A percentile compares a stretch with the other conserved stretches of the same genome.
These are phyloP conservation scores for Aplysia californica DNA, from an alignment of 1,140 invertebrate species.

Conservation along the genomic window DNA sequence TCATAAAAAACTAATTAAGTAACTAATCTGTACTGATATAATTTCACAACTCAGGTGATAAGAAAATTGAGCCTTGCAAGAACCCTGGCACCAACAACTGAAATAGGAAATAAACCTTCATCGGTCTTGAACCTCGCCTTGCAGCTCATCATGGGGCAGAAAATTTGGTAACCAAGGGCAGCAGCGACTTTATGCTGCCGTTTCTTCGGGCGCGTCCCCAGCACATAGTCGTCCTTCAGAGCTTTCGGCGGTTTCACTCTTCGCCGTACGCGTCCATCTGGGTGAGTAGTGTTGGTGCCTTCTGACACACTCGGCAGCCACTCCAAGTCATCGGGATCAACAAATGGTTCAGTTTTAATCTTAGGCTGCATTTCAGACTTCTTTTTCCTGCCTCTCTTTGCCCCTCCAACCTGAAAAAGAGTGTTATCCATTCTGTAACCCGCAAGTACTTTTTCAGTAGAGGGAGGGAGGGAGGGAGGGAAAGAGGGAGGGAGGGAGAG, in stretches of 20 bases:
- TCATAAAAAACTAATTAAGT: too few relatives aligned
- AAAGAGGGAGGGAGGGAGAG: not conserved
- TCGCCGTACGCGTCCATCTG: slow-evolving; percentile 41
- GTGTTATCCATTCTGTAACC: not conserved
- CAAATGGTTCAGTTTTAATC: slow-evolving; percentile 29
- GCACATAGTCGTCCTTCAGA: slow-evolving; percentile 60
- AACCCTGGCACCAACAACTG: too few relatives aligned
- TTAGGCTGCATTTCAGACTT: slow-evolving; percentile 41
- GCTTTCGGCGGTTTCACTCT: slow-evolving; percentile 54
- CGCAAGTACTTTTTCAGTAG: not conserved
- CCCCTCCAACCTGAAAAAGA: slow-evolving; percentile 23
- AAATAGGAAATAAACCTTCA: not conserved
- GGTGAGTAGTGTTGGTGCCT: slow-evolving; percentile 3
- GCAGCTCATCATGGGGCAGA: slow-evolving; percentile 1
- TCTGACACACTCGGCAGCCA: slow-evolving; percentile 25
- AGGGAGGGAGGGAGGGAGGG: not conserved
- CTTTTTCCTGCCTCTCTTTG: slow-evolving; percentile 51
- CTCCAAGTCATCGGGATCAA: slow-evolving; percentile 39
- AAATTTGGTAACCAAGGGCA: slow-evolving; percentile 28
- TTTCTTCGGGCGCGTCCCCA: slow-evolving; percentile 44
- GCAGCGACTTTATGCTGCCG: not conserved
- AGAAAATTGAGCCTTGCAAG: too few relatives aligned
- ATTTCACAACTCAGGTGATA: too few relatives aligned
- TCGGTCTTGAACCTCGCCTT: slow-evolving; percentile 24
- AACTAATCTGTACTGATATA: too few relatives aligned